Conservation (phyloP, 2,888 invertebrate species). For the Serrognathus titanus region DNA sequence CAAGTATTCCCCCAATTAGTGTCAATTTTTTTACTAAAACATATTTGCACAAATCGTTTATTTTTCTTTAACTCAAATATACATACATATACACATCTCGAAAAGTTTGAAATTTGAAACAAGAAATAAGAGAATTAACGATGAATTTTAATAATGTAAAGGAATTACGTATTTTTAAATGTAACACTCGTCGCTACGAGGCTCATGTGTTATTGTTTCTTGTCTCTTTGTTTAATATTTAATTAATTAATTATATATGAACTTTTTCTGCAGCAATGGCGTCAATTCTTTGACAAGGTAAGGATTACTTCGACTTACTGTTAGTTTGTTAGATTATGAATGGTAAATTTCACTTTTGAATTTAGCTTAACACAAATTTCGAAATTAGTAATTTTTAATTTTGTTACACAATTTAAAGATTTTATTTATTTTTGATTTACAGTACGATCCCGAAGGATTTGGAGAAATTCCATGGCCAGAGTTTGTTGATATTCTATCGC, state of each 20-base stretch:
- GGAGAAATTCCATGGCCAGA: conserved; percentile 88
- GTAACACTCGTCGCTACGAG: neutral
- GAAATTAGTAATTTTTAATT: neutral
- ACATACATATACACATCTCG: too few relatives aligned
- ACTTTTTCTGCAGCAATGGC: conserved; percentile 75
- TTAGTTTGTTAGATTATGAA: neutral
- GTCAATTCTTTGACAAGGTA: conserved; percentile 82
- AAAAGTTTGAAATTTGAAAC: too few relatives aligned
- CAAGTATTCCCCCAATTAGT: too few relatives aligned
- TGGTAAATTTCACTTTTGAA: conserved; percentile 1
- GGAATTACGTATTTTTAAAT: too few relatives aligned
- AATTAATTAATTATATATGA: too few relatives aligned
- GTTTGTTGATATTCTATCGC: conserved; percentile 68
- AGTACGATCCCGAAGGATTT: conserved; percentile 92
- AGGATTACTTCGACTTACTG: conserved; percentile 31
- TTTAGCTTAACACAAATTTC: neutral
- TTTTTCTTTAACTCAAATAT: too few relatives aligned
- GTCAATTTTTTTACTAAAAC: too few relatives aligned
- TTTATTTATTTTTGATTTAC: conserved; percentile 26
- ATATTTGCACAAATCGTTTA: too few relatives aligned
- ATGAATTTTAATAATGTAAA: too few relatives aligned
- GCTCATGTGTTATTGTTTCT: too few relatives aligned
- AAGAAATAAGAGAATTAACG: too few relatives aligned
- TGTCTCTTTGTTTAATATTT: neutral
- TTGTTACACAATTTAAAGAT: neutral